Base-by-base conservation (phyloP, 2,113 vertebrate genomes). In the Oncorhynchus tshawytscha region DNA sequence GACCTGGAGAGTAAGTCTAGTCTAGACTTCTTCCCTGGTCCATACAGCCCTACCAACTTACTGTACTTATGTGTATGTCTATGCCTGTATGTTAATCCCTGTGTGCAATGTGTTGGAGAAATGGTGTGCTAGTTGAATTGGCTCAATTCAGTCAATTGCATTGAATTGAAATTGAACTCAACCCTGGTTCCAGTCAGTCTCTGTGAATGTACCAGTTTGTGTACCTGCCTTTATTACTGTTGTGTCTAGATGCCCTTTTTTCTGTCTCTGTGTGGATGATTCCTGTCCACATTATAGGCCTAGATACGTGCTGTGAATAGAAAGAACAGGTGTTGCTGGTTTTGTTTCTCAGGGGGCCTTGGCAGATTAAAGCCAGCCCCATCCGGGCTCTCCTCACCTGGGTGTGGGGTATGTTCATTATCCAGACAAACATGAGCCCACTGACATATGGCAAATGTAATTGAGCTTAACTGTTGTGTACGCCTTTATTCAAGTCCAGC, bases 1-100 rank as follows among this genome's bases (percentile, higher is more conserved):
- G 97, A 98, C 70, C 91, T 97, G 86, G 96, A 98, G 90, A 97
- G 96, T 98, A 94, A 95, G 96, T 96, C 39, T 45, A 11, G 39
- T 45, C 9, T 45, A 45, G 39, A 9, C 9, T 45, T 45, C 39
- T 45, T 45, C 59, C 20, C 15, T 18, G 4, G 39, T 45, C 51
- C 29, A 45, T 57, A 3, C 51, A 39, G n/a, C 34, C 22, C 6
- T 77, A 78, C 70, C 49, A 45, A 45, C 2, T 3, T 12, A 45
- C 39, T 45, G 39, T 11, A 45, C 64, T 20, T 9, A 34, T 22
- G 1, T 45, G 11, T 12, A 45, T 45, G 31, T 22, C 70, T 57
- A 45, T 45, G 13, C 12, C 27, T 62, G 24, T 15, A 4, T 59
- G 45, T 16, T n/a, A 8, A 7, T 68, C 16, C 15, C 67, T 20